Percentiles rank a stretch among this genome's conserved stretches.
Conservation (phyloP, 1,140 invertebrate species). For the Drosophila burlai region DNA sequence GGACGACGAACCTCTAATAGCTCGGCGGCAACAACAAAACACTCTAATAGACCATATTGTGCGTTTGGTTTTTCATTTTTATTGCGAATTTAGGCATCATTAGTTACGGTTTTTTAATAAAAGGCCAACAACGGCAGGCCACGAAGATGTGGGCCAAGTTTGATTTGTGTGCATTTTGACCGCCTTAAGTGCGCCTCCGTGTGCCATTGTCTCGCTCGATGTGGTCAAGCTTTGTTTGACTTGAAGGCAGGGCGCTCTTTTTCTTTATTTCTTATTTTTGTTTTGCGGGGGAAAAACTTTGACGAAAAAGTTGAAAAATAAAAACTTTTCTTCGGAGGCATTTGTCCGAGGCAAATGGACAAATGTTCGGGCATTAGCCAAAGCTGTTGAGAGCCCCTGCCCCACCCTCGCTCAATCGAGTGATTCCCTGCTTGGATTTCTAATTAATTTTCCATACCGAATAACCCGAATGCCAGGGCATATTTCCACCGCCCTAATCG, state of each 20-base stretch:
- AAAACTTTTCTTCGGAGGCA: conserved; percentile 60
- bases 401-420: conserved; percentile 6
- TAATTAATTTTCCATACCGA: conserved; percentile 46
- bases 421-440: conserved; percentile 4
- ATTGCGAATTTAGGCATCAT: conserved; percentile 84
- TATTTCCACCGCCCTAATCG: conserved; percentile 25
- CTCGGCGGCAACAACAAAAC: conserved; percentile 49
- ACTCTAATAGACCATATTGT: conserved; percentile 81
- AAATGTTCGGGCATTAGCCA: conserved; percentile 67
- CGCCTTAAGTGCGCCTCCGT: conserved; percentile 75
- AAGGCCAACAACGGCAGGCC: conserved; percentile 65
- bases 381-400: conserved; percentile 26
- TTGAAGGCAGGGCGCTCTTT: conserved; percentile 27
- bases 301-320: conserved; percentile 49
- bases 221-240: conserved; percentile 75
- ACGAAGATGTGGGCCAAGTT: conserved; percentile 54
- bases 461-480: conserved; percentile 31
- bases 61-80: conserved; percentile 74
- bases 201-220: conserved; percentile 71
- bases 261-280: conserved; percentile 11
- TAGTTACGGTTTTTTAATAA: conserved; percentile 84
- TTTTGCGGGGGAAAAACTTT: conserved; percentile 36
- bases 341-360: conserved; percentile 62
- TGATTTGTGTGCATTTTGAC: conserved; percentile 75
- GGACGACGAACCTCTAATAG: conserved; percentile 62